Evolutionary conservation across 2,888 invertebrate species (phyloP).

Genomic region (Callinectes sapidus): DNA sequence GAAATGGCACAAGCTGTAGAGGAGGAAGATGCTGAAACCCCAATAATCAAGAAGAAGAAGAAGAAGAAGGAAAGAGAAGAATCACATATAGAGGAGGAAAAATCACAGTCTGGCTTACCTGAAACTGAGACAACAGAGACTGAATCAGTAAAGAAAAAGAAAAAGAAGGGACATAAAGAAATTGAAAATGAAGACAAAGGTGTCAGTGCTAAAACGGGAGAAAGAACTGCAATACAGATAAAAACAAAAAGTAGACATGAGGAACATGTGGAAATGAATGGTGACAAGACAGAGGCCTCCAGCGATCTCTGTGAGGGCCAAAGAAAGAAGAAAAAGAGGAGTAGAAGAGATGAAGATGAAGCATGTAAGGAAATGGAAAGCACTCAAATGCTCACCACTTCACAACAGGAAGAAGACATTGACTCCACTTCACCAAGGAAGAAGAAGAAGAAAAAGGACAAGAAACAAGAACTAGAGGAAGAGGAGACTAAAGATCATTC

Average conservation of each 20-base stretch:
- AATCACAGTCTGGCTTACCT: not conserved
- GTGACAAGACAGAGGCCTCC: not conserved
- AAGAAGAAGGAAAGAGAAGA: conserved; percentile 27
- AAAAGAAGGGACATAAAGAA: conserved; percentile 12
- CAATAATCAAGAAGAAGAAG: conserved; percentile 33
- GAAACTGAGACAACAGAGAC: not conserved
- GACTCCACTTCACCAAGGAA: not conserved
- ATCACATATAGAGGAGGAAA: not conserved
- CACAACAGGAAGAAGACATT: not conserved
- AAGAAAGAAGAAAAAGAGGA: not conserved
- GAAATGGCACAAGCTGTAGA: not conserved
- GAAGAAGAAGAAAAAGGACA: conserved; percentile 36
- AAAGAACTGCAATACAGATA: not conserved
- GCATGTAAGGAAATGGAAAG: not conserved
- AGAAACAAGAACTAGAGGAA: not conserved
- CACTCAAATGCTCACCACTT: not conserved
- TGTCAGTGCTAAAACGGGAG: not conserved
- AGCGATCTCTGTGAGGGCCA: not conserved
- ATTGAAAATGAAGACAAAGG: not conserved
- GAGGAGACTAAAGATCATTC: not conserved
- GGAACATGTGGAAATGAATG: not conserved
- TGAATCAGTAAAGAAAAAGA: conserved; percentile 12
- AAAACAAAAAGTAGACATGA: conserved; percentile 9
- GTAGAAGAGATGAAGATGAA: not conserved
- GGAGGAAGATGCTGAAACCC: not conserved